A percentile compares a stretch with the other conserved stretches of the same genome.
phyloP scores from a whole-genome alignment of 2,113 vertebrate genomes.

The Callithrix jacchus region DNA sequence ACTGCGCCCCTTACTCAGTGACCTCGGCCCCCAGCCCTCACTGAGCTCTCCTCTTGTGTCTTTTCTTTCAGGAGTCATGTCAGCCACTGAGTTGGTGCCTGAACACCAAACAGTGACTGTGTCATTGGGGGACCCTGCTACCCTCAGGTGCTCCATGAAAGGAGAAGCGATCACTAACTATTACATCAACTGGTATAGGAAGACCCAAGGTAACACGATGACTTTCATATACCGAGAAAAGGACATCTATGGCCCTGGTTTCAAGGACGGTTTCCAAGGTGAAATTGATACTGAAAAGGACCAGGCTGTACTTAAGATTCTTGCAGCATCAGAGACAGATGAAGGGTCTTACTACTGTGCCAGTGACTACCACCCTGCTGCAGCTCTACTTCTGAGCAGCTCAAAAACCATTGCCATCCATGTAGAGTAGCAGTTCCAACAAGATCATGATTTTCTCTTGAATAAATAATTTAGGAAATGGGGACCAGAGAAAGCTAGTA shows the following conservation, averaged over 20 bases:
- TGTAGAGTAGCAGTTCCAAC: neutral
- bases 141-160: neutral
- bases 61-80: slow-evolving; percentile 41
- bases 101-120: neutral
- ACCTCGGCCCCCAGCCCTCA: neutral
- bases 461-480: neutral
- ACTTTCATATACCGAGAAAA: slow-evolving; percentile 41
- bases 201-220: neutral
- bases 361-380: neutral
- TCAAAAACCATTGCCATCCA: neutral
- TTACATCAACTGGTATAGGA: slow-evolving; percentile 16
- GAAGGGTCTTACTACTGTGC: slow-evolving; percentile 20
- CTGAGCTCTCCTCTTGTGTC: neutral
- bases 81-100: neutral
- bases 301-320: neutral
- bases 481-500: neutral
- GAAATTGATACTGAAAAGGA: accelerated
- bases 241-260: neutral
- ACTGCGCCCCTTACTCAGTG: neutral
- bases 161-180: neutral
- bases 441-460: slow-evolving; percentile 8
- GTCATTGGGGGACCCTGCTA: neutral
- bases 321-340: neutral
- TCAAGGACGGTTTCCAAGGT: neutral
- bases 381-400: neutral